Base-by-base conservation (phyloP, 2,797 vertebrate species). In the Pseudochromis fuscus region DNA sequence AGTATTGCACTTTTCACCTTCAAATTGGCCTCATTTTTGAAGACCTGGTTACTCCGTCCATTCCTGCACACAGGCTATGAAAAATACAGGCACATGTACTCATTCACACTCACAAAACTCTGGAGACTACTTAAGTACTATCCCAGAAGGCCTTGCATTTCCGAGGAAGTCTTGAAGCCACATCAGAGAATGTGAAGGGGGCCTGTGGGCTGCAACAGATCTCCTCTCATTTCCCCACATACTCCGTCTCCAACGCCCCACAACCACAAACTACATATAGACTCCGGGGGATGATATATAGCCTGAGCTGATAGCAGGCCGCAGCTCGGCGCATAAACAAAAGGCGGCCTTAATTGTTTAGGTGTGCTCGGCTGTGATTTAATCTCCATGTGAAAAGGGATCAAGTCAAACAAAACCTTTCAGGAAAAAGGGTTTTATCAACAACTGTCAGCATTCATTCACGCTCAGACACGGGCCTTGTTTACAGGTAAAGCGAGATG, bases 71-170 rank as follows among this genome's bases (percentile, higher is more conserved):
- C n/a, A n/a, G n/a, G n/a, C n/a, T n/a, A n/a, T n/a, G n/a, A n/a
- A n/a, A n/a, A n/a, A 81, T 61, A 50, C 67, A 75, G 63, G 51
- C 70, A 53, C 57, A 50, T 63, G 68, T 44, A 62, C 42, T 52
- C 76, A 46, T 72, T 84, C 75, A 67, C 79, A 46, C 71, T 79
- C 12, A 5, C 67, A 66, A 86, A 85, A 81, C 79, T 70, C 67
- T 48, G 60, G 77, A 67, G 79, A 84, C 84, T 46, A 62, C 77
- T 83, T 84, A 81, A 88, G 81, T 44, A 66, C 74, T 83, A 77
- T 88, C 87, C 90, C 88, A 91, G 85, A 86, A 91, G 83, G 87
- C 84, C 68, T 75, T 83, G 84, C 85, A 77, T 89, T 91, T 87
- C 84, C 74, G 53, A 67, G 89, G 87, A 90, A 90, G 84, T 83